Percentiles rank a stretch among this genome's conserved stretches.
Conservation (phyloP, 2,797 vertebrate species). For the Onychomys arenicola region DNA sequence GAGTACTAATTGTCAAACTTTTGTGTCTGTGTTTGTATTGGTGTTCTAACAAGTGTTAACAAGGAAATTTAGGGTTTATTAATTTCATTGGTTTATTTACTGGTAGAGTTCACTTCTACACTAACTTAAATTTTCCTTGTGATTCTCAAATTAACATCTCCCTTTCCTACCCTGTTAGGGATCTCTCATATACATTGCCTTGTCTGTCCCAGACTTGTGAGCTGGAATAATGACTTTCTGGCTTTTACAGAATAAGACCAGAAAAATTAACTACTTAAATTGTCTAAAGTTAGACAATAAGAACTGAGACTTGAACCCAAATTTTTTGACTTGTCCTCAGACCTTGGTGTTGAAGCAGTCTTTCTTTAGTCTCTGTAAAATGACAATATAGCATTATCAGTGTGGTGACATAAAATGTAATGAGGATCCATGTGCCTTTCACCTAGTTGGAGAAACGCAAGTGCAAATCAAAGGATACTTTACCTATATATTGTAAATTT, state of each 20-base stretch:
- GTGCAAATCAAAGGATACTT: conserved; percentile 32
- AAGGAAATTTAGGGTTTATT: conserved; percentile 16
- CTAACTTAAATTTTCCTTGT: conserved; percentile 39
- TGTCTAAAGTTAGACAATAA: conserved; percentile 14
- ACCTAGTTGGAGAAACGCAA: conserved; percentile 37
- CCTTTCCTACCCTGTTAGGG: neutral
- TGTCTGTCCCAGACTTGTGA: neutral
- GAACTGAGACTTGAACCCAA: conserved; percentile 22
- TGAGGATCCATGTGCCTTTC: neutral
- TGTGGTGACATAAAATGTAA: neutral
- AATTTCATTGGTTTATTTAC: conserved; percentile 31
- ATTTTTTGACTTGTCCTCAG: conserved; percentile 30
- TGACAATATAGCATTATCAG: neutral
- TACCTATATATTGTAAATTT: neutral
- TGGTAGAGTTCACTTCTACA: neutral
- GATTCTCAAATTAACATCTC: conserved; percentile 36
- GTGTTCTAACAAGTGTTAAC: neutral
- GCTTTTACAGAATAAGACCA: neutral
- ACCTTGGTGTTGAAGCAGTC: conserved; percentile 43
- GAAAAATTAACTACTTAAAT: conserved; percentile 24
- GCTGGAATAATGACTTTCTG: neutral
- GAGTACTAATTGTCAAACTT: conserved; percentile 5
- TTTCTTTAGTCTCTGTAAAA: conserved; percentile 42
- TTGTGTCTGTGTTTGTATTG: conserved; percentile 28
- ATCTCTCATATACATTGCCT: neutral